Evolutionary conservation across 2,888 invertebrate genomes (phyloP), one percentile per base, ranked within the genome.

Genomic region (Crioceris asparagi): DNA sequence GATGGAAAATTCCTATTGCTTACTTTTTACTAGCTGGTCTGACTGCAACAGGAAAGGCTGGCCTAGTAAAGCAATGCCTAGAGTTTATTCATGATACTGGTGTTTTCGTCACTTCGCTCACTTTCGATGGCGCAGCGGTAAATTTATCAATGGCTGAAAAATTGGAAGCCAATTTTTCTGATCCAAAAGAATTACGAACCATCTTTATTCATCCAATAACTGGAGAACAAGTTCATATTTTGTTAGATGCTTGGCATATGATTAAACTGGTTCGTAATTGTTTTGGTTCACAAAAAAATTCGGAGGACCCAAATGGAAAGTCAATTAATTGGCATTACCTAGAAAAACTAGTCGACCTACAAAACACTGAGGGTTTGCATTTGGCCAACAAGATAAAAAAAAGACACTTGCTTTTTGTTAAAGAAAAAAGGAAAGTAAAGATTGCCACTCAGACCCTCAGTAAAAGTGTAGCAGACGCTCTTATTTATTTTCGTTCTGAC

Each of bases 361-460:
- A 52, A 41, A 15, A 23, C 17, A 29, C 32, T 5, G 31, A 51
- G 35, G 46, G 42, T n/a, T 35, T 50, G n/a, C 39, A 43, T 19
- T 27, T 38, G n/a, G 46, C 43, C 4, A 51, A 42, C 14, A 47
- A 50, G 44, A 25, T 50, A 8, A 36, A 31, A 23, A 36, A 33
- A 7, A 38, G 39, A 7, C 45, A 49, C 36, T 32, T 51, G n/a
- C 15, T 40, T 4, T 51, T 23, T 17, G 31, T 7, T 36, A 31
- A 12, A 32, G 47, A 36, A 50, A n/a, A 39, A 38, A 49, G 49
- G 45, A 47, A 45, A 32, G 46, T 50, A 4, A 41, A 36, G 23
- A 15, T 50, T 4, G 46, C 47, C 14, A 37, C 40, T 10, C 48
- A 49, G 36, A 38, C 45, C n/a, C 30, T 50, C 12, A 48, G 47